Conservation (phyloP, 2,888 invertebrate species). For the Drosophila paucipuncta region DNA sequence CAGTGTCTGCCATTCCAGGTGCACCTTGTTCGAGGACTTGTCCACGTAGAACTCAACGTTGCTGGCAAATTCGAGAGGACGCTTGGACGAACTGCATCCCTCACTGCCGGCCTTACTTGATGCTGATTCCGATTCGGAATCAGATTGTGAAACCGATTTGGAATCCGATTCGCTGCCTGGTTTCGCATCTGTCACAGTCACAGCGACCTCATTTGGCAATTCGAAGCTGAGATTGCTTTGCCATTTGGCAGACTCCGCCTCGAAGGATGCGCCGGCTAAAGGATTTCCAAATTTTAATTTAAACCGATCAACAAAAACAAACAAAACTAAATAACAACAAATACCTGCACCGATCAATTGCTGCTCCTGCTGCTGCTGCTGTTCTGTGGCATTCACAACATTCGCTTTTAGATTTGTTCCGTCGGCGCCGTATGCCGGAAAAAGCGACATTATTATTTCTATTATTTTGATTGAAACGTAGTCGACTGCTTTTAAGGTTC, state of each 20-base stretch:
- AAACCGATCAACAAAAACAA: background rate
- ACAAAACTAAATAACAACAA: background rate
- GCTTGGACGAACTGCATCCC: background rate
- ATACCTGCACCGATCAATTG: constrained; percentile 5
- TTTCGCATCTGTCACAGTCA: background rate
- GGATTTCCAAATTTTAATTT: background rate
- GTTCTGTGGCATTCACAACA: background rate
- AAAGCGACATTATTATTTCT: constrained; percentile 51
- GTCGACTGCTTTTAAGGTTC: background rate
- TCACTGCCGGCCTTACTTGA: background rate
- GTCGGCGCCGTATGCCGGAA: constrained; percentile 47
- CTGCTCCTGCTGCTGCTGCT: background rate
- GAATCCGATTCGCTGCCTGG: background rate
- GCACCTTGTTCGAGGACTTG: constrained; percentile 87
- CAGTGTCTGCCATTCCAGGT: constrained; percentile 88
- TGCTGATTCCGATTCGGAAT: constrained; percentile 3
- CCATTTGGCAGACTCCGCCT: constrained; percentile 16
- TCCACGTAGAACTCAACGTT: constrained; percentile 88
- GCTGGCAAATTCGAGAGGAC: constrained; percentile 74
- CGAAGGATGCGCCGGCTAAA: background rate
- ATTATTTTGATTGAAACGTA: background rate
- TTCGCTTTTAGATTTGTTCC: background rate
- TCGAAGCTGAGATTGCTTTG: constrained; percentile 30
- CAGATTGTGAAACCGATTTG: background rate
- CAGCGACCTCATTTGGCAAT: background rate